Conservation (phyloP, 2,797 vertebrate species). For the Muraenolepis orangiensis region DNA sequence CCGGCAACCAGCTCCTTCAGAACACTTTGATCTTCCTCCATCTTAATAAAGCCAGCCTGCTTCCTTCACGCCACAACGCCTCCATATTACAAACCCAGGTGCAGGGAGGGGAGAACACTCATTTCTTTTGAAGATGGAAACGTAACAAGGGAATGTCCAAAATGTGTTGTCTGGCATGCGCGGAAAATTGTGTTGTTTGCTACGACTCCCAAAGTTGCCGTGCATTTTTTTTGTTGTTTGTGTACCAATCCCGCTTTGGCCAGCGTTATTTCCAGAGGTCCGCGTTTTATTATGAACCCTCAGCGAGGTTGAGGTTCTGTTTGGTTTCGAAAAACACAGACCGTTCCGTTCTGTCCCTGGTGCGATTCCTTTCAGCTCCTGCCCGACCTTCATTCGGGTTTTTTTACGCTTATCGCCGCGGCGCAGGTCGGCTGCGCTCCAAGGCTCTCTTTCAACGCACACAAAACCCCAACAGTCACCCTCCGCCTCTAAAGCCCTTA, state of each 20-base stretch:
- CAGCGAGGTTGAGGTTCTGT: no score
- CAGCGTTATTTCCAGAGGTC: constrained; percentile 35
- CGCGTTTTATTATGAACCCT: no score
- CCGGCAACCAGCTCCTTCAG: background rate
- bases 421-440: constrained; percentile 55
- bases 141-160: background rate
- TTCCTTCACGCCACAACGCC: background rate
- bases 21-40: background rate
- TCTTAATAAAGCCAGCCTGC: background rate
- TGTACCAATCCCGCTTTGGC: no score
- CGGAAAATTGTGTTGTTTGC: no score
- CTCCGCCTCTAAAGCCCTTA: constrained; percentile 56
- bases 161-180: background rate
- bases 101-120: background rate
- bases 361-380: background rate
- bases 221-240: no score
- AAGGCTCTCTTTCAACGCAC: constrained; percentile 35
- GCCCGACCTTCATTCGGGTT: background rate
- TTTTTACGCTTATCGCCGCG: constrained; percentile 61
- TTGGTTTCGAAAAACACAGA: constrained; percentile 23
- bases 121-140: constrained; percentile 10
- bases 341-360: background rate
- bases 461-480: constrained; percentile 57
- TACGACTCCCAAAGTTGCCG: no score
- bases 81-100: background rate